Percentiles rank a stretch among this genome's conserved stretches.
Evolutionary conservation across 2,797 vertebrate genomes (phyloP).

Genomic region (Sitta carolinensis): DNA sequence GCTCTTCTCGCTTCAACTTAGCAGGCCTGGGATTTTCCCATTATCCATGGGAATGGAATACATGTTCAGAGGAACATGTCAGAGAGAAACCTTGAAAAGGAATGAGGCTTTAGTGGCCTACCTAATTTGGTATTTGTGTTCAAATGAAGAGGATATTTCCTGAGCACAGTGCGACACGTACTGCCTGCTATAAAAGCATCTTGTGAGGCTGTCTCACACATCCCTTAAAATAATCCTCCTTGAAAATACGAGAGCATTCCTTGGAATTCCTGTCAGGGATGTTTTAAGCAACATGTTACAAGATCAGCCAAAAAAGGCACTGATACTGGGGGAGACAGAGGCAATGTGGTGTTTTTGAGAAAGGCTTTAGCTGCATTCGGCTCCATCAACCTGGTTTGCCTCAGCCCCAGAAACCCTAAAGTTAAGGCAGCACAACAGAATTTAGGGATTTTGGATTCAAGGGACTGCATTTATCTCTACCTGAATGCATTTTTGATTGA

Average conservation of each 20-base stretch:
- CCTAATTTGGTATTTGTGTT: neutral
- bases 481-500: neutral
- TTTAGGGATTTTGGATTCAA: neutral
- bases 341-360: fast-evolving
- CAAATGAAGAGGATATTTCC: neutral
- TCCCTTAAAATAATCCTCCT: neutral
- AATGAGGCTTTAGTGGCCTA: neutral
- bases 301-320: neutral
- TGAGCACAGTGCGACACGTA: neutral
- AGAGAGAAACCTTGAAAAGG: neutral
- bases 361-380: neutral
- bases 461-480: neutral
- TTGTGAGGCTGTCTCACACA: neutral
- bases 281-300: neutral
- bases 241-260: neutral
- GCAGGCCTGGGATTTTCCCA: neutral
- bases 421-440: neutral
- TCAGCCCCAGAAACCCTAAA: neutral
- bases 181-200: neutral
- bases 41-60: too few species aligned
- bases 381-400: neutral
- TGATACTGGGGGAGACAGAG: fast-evolving
- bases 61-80: neutral
- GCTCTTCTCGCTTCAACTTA: neutral
- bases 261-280: neutral